These are phyloP conservation scores for Hucho hucho DNA, from an alignment of 2,113 vertebrate genomes.

Conservation along the genomic window DNA sequence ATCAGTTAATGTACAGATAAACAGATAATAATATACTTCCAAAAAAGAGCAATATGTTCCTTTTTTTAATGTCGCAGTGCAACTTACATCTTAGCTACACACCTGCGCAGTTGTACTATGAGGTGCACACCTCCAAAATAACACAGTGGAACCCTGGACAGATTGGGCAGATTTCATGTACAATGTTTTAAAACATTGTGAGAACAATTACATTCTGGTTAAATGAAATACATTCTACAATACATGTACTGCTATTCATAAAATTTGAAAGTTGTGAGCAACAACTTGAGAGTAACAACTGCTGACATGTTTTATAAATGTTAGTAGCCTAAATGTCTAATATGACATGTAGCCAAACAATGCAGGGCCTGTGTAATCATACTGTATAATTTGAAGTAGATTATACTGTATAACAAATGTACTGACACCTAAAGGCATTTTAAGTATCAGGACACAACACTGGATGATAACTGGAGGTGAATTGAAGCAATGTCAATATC, in stretches of 20 bases:
- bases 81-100: conserved; percentile 78
- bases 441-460: neutral
- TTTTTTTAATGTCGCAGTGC: conserved; percentile 81
- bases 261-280: conserved; percentile 1
- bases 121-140: conserved; percentile 75
- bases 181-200: conserved; percentile 18
- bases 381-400: conserved; percentile 3
- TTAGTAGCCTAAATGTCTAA: neutral
- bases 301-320: neutral
- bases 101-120: conserved; percentile 76
- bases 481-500: neutral
- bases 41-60: conserved; percentile 81
- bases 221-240: conserved; percentile 42
- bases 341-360: neutral
- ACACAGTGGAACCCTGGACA: conserved; percentile 75
- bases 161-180: conserved; percentile 65
- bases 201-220: conserved; percentile 42
- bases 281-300: conserved; percentile 7
- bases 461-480: neutral
- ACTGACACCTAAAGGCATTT: conserved; percentile 3
- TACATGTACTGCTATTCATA: conserved; percentile 24
- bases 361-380: neutral
- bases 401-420: neutral
- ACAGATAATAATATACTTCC: conserved; percentile 70
- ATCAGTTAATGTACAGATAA: conserved; percentile 74